Conservation (phyloP, 2,888 invertebrate genomes). For the Synanthedon formicaeformis region DNA sequence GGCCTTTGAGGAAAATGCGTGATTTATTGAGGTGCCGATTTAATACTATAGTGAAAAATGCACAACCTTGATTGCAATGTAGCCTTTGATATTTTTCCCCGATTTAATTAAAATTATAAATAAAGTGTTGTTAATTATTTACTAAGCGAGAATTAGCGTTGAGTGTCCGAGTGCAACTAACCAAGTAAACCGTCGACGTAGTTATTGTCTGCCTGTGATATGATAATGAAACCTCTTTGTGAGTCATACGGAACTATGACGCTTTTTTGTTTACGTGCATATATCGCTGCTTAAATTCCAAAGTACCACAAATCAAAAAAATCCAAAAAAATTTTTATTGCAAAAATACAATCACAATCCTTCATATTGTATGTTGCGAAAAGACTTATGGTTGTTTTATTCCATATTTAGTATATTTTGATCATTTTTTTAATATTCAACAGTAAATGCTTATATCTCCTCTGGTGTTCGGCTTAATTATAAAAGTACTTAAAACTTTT, state of each 20-base stretch:
- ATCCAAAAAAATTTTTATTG: too few species aligned
- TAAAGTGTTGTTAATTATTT: background rate
- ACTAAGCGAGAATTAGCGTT: conserved; percentile 21
- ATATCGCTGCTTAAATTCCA: background rate
- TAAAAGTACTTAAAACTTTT: too few species aligned
- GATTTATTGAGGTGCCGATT: conserved; percentile 26
- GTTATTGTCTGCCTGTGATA: conserved; percentile 47
- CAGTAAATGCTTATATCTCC: too few species aligned
- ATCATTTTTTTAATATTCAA: too few species aligned
- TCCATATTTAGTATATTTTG: too few species aligned
- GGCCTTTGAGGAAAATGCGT: conserved; percentile 48
- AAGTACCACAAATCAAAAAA: too few species aligned
- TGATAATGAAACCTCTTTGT: conserved; percentile 68
- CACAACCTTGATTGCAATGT: conserved; percentile 30
- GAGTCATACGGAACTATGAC: conserved; percentile 55
- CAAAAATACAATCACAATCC: too few species aligned
- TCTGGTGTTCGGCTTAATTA: too few species aligned
- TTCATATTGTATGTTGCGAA: too few species aligned
- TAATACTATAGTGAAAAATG: conserved; percentile 26
- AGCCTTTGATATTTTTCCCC: background rate
- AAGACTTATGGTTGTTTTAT: too few species aligned
- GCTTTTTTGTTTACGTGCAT: conserved; percentile 58
- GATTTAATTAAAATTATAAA: background rate
- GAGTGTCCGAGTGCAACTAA: conserved; percentile 56
- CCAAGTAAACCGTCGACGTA: conserved; percentile 2